These are phyloP conservation scores for Theodoxus fluviatilis DNA, from an alignment of 2,888 invertebrate genomes.

Conservation along the genomic window DNA sequence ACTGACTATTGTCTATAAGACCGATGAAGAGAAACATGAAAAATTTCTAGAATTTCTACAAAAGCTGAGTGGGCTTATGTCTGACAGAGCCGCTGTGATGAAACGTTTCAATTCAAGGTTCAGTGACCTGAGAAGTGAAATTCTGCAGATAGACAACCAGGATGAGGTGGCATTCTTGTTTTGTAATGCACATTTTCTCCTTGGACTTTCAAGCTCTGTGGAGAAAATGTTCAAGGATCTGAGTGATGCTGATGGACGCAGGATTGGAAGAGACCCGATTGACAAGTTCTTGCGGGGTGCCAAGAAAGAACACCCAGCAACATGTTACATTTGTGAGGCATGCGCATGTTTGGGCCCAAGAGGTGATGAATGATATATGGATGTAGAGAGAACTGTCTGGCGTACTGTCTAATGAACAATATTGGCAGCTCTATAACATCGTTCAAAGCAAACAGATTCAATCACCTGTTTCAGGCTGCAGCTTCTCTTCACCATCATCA, in stretches of 20 bases:
- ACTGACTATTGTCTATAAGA: background rate
- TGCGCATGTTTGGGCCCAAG: constrained; percentile 6
- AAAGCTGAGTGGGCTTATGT: constrained; percentile 14
- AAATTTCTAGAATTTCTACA: constrained; percentile 5
- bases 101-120: background rate
- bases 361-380: constrained; percentile 6
- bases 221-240: constrained; percentile 6
- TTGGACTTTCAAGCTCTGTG: background rate
- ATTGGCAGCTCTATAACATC: background rate
- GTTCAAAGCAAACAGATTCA: background rate
- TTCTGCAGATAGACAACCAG: background rate
- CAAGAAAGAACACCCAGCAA: constrained; percentile 1
- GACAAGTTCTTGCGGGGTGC: background rate
- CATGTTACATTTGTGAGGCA: background rate
- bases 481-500: background rate
- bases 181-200: constrained; percentile 11
- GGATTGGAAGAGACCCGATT: background rate
- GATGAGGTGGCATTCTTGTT: background rate
- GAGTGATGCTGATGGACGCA: background rate
- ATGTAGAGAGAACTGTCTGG: constrained; percentile 6
- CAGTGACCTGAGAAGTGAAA: background rate
- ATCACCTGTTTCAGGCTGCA: background rate
- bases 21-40: background rate
- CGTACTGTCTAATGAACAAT: background rate
- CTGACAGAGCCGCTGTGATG: constrained; percentile 14